Percentiles rank a stretch among this genome's conserved stretches.
Evolutionary conservation across 2,888 invertebrate genomes (phyloP).

Genomic region (Selenia dentaria): DNA sequence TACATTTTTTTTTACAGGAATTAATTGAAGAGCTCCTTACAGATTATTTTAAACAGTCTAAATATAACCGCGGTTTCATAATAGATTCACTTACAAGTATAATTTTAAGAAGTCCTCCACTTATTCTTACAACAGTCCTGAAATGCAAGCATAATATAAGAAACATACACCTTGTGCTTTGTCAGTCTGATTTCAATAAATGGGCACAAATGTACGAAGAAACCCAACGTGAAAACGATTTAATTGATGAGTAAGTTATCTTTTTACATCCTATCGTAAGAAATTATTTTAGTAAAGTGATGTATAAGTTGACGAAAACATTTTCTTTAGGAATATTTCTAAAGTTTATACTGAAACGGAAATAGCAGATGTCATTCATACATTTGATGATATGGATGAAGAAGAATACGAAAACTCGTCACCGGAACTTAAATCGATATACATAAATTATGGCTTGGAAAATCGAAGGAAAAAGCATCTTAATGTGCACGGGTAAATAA

Average conservation of each 20-base stretch:
- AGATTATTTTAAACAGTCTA: constrained; percentile 56
- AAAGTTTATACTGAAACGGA: constrained; percentile 62
- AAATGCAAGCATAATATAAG: constrained; percentile 63
- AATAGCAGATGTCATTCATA: constrained; percentile 56
- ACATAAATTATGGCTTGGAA: constrained; percentile 62
- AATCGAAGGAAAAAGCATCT: constrained; percentile 53
- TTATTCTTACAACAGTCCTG: constrained; percentile 59
- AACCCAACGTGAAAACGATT: constrained; percentile 55
- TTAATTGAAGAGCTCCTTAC: constrained; percentile 61
- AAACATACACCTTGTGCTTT: constrained; percentile 67
- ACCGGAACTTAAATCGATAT: constrained; percentile 62
- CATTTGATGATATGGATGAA: constrained; percentile 64
- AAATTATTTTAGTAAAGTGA: not conserved
- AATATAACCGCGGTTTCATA: constrained; percentile 65
- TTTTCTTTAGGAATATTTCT: constrained; percentile 41
- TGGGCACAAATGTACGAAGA: constrained; percentile 70
- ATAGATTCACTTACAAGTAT: constrained; percentile 67
- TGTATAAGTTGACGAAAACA: too few relatives aligned
- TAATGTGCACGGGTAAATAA: constrained; percentile 42
- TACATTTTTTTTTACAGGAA: constrained; percentile 51
- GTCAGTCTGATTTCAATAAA: constrained; percentile 67
- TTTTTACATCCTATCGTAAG: not conserved
- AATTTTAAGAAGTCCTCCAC: constrained; percentile 57
- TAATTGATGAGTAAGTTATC: constrained; percentile 54
- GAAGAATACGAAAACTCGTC: constrained; percentile 61